Base-by-base conservation (phyloP, 2,797 vertebrate species). In the Danio jaintianensis region DNA sequence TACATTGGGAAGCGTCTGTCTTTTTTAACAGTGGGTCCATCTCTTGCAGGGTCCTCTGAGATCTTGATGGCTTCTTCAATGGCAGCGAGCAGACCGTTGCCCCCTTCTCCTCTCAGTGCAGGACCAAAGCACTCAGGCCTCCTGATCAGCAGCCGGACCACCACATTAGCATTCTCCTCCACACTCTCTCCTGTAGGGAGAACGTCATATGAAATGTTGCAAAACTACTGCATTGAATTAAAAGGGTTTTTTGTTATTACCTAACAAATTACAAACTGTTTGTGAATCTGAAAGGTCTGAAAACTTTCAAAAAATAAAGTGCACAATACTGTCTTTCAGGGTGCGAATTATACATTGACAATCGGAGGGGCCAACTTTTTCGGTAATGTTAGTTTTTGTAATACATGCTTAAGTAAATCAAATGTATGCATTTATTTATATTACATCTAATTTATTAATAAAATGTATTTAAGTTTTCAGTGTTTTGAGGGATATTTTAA, bases 11-110 rank as follows among this genome's bases (percentile, higher is more conserved):
- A 95, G 22, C 97, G 94, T 69, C 97, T 92, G 88, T 97, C 97
- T 86, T 97, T 97, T 84, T 96, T 96, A 48, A 96, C 90, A 0
- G 94, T 96, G 0, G 97, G 96, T 2, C 97, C 97, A 3, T 98
- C 97, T 29, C 97, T 90, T 0, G 96, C 96, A 0, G 96, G 97
- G 81, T 98, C 97, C 88, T 97, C 96, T 0, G 96, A 98, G 92
- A 98, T 98, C 89, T 95, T 96, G 72, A 97, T 96, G 81, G 97
- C 97, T 45, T 98, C 97, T 78, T 98, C 96, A 15, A 98, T 96
- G 76, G 97, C 96, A 0, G 95, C 96, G 82, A 98, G 85, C 12
- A 98, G 92, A 42, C 97, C 97, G 0, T 96, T 97, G 40, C 97
- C 97, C 0, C 97, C 97, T 88, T 98, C 97, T 0, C 97, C 97